Conservation (phyloP, 2,113 vertebrate genomes). For the Tyto alba region DNA sequence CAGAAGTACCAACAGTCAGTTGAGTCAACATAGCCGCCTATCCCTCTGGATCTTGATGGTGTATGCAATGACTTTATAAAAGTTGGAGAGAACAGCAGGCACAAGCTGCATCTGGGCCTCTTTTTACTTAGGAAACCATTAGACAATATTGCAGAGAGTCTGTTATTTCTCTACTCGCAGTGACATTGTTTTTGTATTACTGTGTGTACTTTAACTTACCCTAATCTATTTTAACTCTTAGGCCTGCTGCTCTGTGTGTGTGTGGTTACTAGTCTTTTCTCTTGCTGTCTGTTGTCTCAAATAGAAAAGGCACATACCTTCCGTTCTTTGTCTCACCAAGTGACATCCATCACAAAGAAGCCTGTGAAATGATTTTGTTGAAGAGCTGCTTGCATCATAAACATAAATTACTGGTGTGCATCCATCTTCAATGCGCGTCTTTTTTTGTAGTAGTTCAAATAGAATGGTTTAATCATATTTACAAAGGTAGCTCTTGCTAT, state of each 20-base stretch:
- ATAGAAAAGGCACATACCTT: background rate
- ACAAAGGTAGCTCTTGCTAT: background rate
- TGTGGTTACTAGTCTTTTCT: background rate
- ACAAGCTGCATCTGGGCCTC: background rate
- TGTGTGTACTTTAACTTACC: background rate
- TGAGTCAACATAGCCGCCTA: background rate
- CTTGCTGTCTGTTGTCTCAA: background rate
- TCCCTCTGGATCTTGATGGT: background rate
- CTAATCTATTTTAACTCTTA: background rate
- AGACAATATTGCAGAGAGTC: background rate
- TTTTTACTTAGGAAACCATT: background rate
- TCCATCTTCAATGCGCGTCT: background rate
- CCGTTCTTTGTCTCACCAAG: background rate
- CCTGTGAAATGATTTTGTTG: background rate
- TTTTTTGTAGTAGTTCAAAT: background rate
- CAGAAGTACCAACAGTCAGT: background rate
- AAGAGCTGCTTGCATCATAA: background rate
- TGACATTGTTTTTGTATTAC: background rate
- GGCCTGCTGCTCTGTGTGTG: background rate
- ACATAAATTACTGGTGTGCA: background rate
- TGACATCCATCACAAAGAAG: background rate
- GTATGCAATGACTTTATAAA: fast-evolving
- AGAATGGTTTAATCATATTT: background rate
- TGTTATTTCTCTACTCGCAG: background rate
- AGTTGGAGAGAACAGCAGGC: background rate